Evolutionary conservation across 2,113 vertebrate species (phyloP), one percentile per base, ranked within the genome.

Genomic region (Ploceus nigricollis): DNA sequence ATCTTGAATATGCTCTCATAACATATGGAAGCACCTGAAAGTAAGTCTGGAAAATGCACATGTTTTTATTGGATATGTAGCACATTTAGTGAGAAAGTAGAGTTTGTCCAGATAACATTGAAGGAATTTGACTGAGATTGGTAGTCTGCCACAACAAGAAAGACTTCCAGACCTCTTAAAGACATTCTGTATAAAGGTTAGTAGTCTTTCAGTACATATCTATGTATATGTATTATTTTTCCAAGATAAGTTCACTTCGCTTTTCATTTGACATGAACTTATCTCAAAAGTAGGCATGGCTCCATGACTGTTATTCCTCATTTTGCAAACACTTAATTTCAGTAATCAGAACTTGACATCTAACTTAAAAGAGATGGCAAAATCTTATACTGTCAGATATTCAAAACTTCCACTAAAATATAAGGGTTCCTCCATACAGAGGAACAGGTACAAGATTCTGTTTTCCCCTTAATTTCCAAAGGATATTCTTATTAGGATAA

Each of bases 21-120:
- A 88, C 77, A 93, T 75, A 93, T 89, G 58, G 80, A 94, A 97
- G 56, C 13, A 95, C 77, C 94, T 96, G 93, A 97, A 95, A 96
- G 78, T 88, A 91, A 72, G 82, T 90, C 91, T 96, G 47, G 14
- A 25, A 91, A 92, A 61, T 33, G 25, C 39, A 93, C 40, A 12
- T 57, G 50, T 79, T 93, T 12, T 75, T 91, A 75, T 30, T 89
- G 44, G 23, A 54, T 57, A 87, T n/a, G 53, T 28, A 76, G n/a
- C 3, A 22, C 14, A 56, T 51, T 65, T 56, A 88, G 81, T 18
- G 9, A 35, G 40, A 70, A 37, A 86, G 33, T 57, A 69, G 9
- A 57, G n/a, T 39, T 87, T 93, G 18, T 60, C 64, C 57, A 81
- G 9, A 40, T 71, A 42, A 63, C 48, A 24, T 13, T 83, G 66